Conservation (phyloP, 2,888 invertebrate species). For the Lepetodrilus schrolli region DNA sequence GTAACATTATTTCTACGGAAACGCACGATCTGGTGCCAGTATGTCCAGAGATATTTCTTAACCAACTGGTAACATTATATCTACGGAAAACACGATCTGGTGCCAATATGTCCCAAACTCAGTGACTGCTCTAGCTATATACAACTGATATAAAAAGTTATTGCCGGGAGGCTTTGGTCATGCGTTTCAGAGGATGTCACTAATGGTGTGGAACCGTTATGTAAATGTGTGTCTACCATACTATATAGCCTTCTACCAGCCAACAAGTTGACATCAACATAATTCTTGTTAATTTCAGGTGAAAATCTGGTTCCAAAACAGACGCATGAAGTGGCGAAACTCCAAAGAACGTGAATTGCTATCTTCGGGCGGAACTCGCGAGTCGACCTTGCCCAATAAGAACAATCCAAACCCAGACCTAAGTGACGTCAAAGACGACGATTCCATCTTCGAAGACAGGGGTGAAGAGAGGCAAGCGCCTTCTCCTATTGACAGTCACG, state of each 20-base stretch:
- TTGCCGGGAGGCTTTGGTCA: too few relatives aligned
- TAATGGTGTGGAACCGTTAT: background rate
- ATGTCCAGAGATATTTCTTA: too few relatives aligned
- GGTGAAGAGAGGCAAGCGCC: conserved; percentile 16
- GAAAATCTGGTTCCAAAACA: conserved; percentile 96
- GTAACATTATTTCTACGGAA: too few relatives aligned
- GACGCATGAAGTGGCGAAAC: conserved; percentile 99
- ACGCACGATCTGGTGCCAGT: too few relatives aligned
- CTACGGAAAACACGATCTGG: too few relatives aligned
- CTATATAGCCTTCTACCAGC: background rate
- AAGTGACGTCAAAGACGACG: conserved; percentile 80
- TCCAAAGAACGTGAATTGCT: conserved; percentile 95
- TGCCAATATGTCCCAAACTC: too few relatives aligned
- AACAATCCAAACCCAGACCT: conserved; percentile 96
- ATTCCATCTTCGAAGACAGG: conserved; percentile 4
- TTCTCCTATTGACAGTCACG: conserved; percentile 39
- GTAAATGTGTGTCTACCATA: background rate
- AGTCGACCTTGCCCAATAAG: conserved; percentile 96
- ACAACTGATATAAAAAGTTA: background rate
- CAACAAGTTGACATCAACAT: background rate
- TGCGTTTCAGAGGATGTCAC: background rate
- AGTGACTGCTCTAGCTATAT: too few relatives aligned
- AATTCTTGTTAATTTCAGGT: conserved; percentile 79
- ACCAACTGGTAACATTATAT: too few relatives aligned
- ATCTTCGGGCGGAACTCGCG: conserved; percentile 93